Conservation (phyloP, 2,888 invertebrate species). For the Cosmia pyralina region DNA sequence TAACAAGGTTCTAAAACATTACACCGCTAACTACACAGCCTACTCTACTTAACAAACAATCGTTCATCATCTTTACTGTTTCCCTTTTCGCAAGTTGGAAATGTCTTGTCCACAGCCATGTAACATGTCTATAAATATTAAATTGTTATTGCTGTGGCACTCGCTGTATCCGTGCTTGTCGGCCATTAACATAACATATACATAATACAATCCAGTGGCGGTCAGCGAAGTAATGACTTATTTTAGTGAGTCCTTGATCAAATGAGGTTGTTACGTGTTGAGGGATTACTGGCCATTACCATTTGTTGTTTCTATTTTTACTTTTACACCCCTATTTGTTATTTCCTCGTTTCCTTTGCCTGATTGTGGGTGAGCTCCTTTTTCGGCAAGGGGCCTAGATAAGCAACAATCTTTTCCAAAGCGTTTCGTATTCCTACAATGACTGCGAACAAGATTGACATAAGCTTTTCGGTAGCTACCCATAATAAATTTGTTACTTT, state of each 20-base stretch:
- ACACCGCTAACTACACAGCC: constrained; percentile 14
- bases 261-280: constrained; percentile 69
- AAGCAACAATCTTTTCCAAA: too few species aligned
- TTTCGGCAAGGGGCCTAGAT: not conserved
- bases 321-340: constrained; percentile 24
- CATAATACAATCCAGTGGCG: constrained; percentile 53
- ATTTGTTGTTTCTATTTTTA: constrained; percentile 33
- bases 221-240: constrained; percentile 69
- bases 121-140: constrained; percentile 64
- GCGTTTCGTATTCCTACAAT: too few species aligned
- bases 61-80: constrained; percentile 39
- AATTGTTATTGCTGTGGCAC: constrained; percentile 54
- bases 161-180: constrained; percentile 55
- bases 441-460: too few species aligned
- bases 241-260: constrained; percentile 60
- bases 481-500: too few species aligned
- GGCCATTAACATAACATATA: constrained; percentile 57
- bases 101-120: constrained; percentile 47
- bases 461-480: too few species aligned
- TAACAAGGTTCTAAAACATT: constrained; percentile 30
- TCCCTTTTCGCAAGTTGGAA: constrained; percentile 53
- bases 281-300: constrained; percentile 59
- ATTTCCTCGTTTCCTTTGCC: constrained; percentile 24
- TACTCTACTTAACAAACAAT: constrained; percentile 29
- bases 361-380: not conserved